Evolutionary conservation across 2,113 vertebrate genomes (phyloP), one percentile per base, ranked within the genome.

Genomic region (Rutilus rutilus): DNA sequence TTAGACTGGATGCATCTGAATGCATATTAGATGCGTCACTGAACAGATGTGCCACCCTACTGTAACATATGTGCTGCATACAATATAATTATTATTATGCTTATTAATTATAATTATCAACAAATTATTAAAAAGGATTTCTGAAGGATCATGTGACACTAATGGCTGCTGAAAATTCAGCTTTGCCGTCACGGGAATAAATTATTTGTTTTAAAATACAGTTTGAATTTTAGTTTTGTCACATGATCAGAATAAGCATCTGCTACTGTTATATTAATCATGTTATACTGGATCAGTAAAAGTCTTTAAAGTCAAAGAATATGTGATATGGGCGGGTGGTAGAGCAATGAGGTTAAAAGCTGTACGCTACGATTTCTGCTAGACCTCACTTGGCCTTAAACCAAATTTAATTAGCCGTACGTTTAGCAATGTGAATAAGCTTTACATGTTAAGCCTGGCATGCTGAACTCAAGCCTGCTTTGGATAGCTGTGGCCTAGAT

Each of bases 361-460:
- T 74, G 19, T 33, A 54, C 9, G 12, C 64, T 21, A 54, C 6
- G 12, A 67, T 25, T 12, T 39, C 57, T 75, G 47, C 27, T 39
- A 71, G 65, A 86, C 67, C 62, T 78, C 45, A 6, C 79, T 83
- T 83, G 36, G 54, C 47, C 27, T 86, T 60, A 45, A 83, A 87
- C 25, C 54, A 50, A 80, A 62, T 21, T 86, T 25, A 36, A 36
- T 59, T 62, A 65, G 60, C 79, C 50, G 59, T 59, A 69, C 25
- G 45, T 80, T 81, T 86, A 77, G 36, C 50, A 21, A 85, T 47
- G 54, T 69, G 42, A 83, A 82, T 67, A 75, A 25, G 47, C 50
- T 54, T 47, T 64, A 10, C 15, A 33, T 74, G 54, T 65, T 42
- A 78, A 86, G 62, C 45, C 30, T 78, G 21, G 64, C 74, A 50